Evolutionary conservation across 2,888 invertebrate genomes (phyloP).

Genomic region (Augiades crinisus): DNA sequence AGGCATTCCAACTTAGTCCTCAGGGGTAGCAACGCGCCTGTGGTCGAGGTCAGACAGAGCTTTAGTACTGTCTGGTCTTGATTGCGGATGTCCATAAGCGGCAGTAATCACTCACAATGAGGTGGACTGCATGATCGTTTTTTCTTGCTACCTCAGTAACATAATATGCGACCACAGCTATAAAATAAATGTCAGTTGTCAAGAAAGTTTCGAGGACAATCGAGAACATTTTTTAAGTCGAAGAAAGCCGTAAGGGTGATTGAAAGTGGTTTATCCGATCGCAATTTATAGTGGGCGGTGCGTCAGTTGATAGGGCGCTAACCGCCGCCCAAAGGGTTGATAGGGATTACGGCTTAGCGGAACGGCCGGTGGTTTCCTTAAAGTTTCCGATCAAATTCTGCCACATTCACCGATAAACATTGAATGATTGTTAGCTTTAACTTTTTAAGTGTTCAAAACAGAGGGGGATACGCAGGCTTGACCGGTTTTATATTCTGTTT

Average conservation of each 20-base stretch:
- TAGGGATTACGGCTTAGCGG: conserved; percentile 33
- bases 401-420: conserved; percentile 22
- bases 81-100: no score
- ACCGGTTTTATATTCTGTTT: no score
- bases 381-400: conserved; percentile 25
- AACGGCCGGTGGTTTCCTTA: conserved; percentile 18
- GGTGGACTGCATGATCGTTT: no score
- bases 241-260: conserved; percentile 23
- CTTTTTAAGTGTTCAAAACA: no score
- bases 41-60: no score
- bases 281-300: conserved; percentile 34
- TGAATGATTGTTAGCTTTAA: conserved; percentile 7
- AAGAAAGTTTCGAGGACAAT: not conserved
- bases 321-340: conserved; percentile 33
- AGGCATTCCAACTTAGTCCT: no score
- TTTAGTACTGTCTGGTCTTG: no score
- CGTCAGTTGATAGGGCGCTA: conserved; percentile 38
- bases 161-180: no score
- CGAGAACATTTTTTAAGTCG: not conserved
- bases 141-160: no score
- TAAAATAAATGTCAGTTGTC: not conserved
- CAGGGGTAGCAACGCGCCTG: no score
- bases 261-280: conserved; percentile 36
- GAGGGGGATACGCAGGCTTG: no score
- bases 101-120: no score